Evolutionary conservation across 1,140 invertebrate species (phyloP).

Genomic region (Chelonus insularis): DNA sequence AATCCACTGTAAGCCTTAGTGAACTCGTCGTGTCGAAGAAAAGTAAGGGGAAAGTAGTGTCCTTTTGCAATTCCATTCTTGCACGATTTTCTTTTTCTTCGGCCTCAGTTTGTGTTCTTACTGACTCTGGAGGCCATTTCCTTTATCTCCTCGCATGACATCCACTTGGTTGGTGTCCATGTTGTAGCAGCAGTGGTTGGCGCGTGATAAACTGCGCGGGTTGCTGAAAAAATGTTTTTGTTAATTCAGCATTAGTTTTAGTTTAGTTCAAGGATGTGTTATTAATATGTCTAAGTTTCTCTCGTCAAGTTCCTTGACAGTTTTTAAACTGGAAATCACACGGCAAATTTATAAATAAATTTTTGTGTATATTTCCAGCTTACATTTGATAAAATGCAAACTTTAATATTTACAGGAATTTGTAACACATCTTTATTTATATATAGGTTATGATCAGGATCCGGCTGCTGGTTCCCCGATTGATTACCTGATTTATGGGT

Average conservation of each 20-base stretch:
- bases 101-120: conserved; percentile 72
- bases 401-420: too few species aligned
- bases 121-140: conserved; percentile 80
- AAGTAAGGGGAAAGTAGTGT: conserved; percentile 72
- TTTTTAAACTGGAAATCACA: not conserved
- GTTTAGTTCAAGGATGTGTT: not conserved
- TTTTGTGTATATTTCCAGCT: too few species aligned
- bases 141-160: conserved; percentile 80
- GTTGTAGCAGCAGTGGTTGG: conserved; percentile 56
- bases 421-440: too few species aligned
- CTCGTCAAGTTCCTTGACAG: not conserved
- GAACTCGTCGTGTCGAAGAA: conserved; percentile 69
- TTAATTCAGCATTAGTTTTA: not conserved
- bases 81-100: conserved; percentile 75
- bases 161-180: conserved; percentile 66
- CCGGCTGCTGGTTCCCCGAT: too few species aligned
- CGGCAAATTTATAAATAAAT: too few species aligned
- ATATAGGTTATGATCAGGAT: too few species aligned
- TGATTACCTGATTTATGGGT: conserved; percentile 69
- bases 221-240: conserved; percentile 34
- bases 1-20: conserved; percentile 77
- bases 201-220: conserved; percentile 54
- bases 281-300: not conserved
- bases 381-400: too few species aligned
- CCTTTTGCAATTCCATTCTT: conserved; percentile 69